Evolutionary conservation across 2,888 invertebrate species (phyloP).

Genomic region (Matsumyia berberina): DNA sequence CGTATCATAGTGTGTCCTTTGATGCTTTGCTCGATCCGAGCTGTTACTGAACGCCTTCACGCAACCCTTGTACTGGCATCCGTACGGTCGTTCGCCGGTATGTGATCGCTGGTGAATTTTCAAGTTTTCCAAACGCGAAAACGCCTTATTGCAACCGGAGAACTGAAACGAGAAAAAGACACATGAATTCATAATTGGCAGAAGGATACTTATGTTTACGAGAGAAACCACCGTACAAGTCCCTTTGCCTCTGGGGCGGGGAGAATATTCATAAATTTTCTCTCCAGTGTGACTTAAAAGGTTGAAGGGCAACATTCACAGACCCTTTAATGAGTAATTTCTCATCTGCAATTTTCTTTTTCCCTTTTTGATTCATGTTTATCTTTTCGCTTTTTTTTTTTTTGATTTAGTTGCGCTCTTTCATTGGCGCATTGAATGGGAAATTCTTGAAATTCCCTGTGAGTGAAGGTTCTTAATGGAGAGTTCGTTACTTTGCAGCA

Average conservation of each 20-base stretch:
- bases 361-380: not conserved
- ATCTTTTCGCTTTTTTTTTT: conserved; percentile 3
- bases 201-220: conserved; percentile 17
- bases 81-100: conserved; percentile 98
- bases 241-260: not conserved
- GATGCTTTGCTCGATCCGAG: conserved; percentile 99
- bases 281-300: conserved; percentile 26
- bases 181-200: conserved; percentile 57
- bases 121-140: conserved; percentile 97
- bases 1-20: conserved; percentile 98
- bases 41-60: conserved; percentile 99
- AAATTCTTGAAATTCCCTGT: conserved; percentile 49
- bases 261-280: conserved; percentile 30
- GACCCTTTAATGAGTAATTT: conserved; percentile 60
- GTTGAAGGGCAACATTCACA: conserved; percentile 62
- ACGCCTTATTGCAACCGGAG: conserved; percentile 96
- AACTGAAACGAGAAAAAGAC: conserved; percentile 87
- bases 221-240: conserved; percentile 11
- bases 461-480: conserved; percentile 37
- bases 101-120: conserved; percentile 98
- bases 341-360: conserved; percentile 12
- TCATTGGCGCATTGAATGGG: conserved; percentile 39
- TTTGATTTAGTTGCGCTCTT: conserved; percentile 12
- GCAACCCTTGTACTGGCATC: conserved; percentile 96
- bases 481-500: conserved; percentile 34